Evolutionary conservation across 1,140 invertebrate species (phyloP), one percentile per base, ranked within the genome.

Genomic region (Zaprionus camerounensis): DNA sequence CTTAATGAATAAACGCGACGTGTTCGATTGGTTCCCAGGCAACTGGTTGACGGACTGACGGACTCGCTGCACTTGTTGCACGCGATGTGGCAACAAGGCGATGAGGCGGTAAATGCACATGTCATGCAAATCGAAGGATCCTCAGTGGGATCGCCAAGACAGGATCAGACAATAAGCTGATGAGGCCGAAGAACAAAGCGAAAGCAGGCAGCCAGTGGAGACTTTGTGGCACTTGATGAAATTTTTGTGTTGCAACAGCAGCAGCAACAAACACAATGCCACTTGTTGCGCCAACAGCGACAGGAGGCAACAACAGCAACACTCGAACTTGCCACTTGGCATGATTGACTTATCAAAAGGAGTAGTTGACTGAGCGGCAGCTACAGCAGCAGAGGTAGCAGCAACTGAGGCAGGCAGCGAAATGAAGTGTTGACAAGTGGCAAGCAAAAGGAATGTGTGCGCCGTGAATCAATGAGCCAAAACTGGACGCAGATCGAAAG

Each of bases 261-360:
- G 41, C 41, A 46, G 28, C 31, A 58, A 15, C 61, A 66, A 36
- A 38, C 44, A 59, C 78, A 88, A 82, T 80, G 78, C 71, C 68
- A 84, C 73, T 69, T 69, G 65, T 74, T 55, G 71, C 65, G 26
- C 78, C 72, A 71, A 57, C 59, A 70, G 51, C 82, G 74, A 66
- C 64, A 56, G 67, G 51, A 78, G 74, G 65, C 64, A 56, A 65
- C 75, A 74, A 36, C 65, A 70, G 41, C 84, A 78, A 74, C 76
- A 85, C 84, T 84, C 81, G 84, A 88, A 88, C 87, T 86, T 88
- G 84, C 77, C 84, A 87, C 84, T 88, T 90, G 82, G 81, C 79
- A 70, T 90, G 85, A 90, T 90, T 90, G 85, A 90, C 85, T 90
- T 90, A 90, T 90, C 85, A 88, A 88, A 86, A 88, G 84, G 73